Conservation (phyloP, 2,113 vertebrate genomes). For the Alethe castanea region DNA sequence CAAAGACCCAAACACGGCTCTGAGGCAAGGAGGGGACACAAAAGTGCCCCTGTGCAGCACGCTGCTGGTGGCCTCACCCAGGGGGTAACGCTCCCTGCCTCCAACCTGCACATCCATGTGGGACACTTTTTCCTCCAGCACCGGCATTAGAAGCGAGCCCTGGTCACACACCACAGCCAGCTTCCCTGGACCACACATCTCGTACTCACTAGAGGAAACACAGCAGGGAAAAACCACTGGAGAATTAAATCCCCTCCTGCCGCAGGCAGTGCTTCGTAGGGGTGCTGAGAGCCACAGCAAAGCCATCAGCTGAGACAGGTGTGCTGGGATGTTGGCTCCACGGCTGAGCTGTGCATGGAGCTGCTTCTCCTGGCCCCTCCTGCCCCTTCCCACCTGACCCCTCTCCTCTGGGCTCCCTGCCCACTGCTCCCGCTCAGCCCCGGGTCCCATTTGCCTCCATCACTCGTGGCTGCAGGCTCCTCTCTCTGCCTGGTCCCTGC, state of each 20-base stretch:
- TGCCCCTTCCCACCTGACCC: neutral
- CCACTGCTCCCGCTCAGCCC: neutral
- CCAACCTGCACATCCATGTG: rapidly evolving
- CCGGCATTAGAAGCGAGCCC: rapidly evolving
- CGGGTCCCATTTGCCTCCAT: rapidly evolving
- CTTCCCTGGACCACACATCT: neutral
- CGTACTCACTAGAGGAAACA: neutral
- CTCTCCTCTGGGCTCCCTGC: neutral
- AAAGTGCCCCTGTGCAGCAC: rapidly evolving
- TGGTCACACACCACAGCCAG: neutral
- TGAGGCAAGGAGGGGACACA: neutral
- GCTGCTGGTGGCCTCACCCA: neutral
- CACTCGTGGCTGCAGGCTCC: neutral
- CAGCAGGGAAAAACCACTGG: neutral
- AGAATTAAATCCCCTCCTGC: neutral
- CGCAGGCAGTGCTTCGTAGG: rapidly evolving
- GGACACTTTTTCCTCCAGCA: rapidly evolving
- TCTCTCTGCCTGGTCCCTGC: neutral
- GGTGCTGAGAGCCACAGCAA: neutral
- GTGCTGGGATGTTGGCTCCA: neutral
- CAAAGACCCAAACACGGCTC: neutral
- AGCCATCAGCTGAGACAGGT: neutral
- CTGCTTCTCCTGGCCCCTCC: neutral
- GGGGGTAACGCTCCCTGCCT: rapidly evolving
- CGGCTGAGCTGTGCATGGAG: neutral